Conservation (phyloP, 2,888 invertebrate genomes). For the Acrocyrtus sp. region DNA sequence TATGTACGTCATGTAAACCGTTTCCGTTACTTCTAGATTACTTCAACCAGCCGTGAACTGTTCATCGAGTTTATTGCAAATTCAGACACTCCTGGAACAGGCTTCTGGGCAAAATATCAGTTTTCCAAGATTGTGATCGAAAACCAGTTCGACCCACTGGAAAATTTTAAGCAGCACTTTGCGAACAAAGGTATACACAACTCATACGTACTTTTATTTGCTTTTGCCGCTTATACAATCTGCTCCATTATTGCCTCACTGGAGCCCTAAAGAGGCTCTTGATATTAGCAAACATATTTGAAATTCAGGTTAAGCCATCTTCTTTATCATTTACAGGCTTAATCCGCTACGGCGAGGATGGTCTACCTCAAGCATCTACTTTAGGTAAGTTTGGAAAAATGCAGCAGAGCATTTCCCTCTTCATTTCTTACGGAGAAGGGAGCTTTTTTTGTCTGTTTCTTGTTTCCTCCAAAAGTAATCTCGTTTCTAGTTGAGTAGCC, state of each 20-base stretch:
- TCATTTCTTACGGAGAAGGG: background rate
- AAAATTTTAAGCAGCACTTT: conserved; percentile 55
- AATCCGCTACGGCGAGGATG: conserved; percentile 56
- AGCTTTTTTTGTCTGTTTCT: background rate
- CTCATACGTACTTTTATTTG: background rate
- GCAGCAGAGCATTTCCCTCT: background rate
- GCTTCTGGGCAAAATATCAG: conserved; percentile 75
- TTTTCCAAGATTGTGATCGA: conserved; percentile 62
- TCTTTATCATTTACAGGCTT: conserved; percentile 44
- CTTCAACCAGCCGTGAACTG: conserved; percentile 84
- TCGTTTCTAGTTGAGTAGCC: conserved; percentile 27
- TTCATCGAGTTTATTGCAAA: conserved; percentile 87
- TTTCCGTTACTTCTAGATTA: conserved; percentile 61
- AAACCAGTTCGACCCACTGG: conserved; percentile 48
- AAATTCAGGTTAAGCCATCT: conserved; percentile 4
- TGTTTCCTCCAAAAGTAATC: conserved; percentile 12
- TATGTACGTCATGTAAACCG: background rate
- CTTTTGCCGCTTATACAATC: too few relatives aligned
- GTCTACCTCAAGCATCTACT: conserved; percentile 61
- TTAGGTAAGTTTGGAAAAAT: conserved; percentile 53
- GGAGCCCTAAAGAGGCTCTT: background rate
- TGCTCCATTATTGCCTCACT: too few relatives aligned
- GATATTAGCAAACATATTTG: too few relatives aligned
- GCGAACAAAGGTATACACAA: conserved; percentile 43
- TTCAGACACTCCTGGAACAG: conserved; percentile 81